Evolutionary conservation across 2,113 vertebrate species (phyloP).

Genomic region (Vicugna pacos): DNA sequence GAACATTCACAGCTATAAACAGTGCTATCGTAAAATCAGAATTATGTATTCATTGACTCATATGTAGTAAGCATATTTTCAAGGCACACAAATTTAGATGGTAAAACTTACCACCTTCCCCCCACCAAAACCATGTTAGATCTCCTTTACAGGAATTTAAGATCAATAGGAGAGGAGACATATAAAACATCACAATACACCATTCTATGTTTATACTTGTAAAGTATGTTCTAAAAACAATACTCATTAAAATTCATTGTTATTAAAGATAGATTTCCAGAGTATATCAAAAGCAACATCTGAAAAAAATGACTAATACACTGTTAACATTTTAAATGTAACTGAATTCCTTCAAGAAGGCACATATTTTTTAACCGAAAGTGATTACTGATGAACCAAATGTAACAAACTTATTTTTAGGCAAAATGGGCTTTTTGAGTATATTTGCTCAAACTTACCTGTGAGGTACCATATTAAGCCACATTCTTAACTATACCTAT

Average conservation of each 20-base stretch:
- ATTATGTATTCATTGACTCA: neutral
- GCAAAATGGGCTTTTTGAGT: conserved; percentile 28
- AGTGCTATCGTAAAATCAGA: neutral
- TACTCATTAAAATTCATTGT: neutral
- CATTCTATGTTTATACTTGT: neutral
- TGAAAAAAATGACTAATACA: neutral
- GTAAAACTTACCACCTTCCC: neutral
- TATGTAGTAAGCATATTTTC: neutral
- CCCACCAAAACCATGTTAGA: neutral
- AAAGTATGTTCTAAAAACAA: neutral
- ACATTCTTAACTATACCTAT: neutral
- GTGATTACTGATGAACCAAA: neutral
- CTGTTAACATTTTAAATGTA: neutral
- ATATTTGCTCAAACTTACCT: neutral
- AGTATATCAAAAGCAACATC: neutral
- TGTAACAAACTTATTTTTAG: neutral
- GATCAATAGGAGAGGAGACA: neutral
- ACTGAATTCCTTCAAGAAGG: neutral
- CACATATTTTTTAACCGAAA: neutral
- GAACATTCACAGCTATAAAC: rapidly evolving
- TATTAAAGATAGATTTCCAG: neutral
- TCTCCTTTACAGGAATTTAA: neutral
- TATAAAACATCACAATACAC: neutral
- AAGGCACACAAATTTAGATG: neutral
- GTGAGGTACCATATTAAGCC: neutral